Evolutionary conservation across 2,888 invertebrate genomes (phyloP).

Genomic region (Eretmocerus hayati): DNA sequence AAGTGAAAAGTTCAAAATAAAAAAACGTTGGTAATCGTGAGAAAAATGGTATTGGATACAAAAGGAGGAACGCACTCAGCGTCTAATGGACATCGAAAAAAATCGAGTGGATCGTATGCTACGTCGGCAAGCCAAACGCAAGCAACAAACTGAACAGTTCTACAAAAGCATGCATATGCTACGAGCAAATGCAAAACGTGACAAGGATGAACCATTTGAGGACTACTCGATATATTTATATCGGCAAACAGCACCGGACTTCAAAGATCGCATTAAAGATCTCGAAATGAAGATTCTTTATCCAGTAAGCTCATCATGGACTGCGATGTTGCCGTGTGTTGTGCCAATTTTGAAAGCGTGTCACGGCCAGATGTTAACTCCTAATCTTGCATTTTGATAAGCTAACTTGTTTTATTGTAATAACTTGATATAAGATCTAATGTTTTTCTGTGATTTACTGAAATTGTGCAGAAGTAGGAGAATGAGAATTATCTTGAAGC

Average conservation of each 20-base stretch:
- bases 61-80: conserved; percentile 64
- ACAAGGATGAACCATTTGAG: conserved; percentile 63
- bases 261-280: conserved; percentile 76
- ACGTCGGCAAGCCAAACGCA: conserved; percentile 61
- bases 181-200: conserved; percentile 65
- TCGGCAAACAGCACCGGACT: conserved; percentile 76
- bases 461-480: no score
- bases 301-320: conserved; percentile 61
- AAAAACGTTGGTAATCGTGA: neutral
- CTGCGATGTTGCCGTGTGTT: no score
- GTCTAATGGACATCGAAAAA: conserved; percentile 66
- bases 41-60: neutral
- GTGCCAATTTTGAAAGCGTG: no score
- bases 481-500: no score
- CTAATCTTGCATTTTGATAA: no score
- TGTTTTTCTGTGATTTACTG: no score
- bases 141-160: conserved; percentile 74
- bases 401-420: no score
- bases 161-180: conserved; percentile 80
- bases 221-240: conserved; percentile 81
- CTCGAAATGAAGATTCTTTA: conserved; percentile 68
- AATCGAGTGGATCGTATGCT: conserved; percentile 61
- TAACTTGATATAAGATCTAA: no score
- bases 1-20: neutral
- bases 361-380: no score